Conservation (phyloP, 2,113 vertebrate genomes). For the Polypterus bichir region DNA sequence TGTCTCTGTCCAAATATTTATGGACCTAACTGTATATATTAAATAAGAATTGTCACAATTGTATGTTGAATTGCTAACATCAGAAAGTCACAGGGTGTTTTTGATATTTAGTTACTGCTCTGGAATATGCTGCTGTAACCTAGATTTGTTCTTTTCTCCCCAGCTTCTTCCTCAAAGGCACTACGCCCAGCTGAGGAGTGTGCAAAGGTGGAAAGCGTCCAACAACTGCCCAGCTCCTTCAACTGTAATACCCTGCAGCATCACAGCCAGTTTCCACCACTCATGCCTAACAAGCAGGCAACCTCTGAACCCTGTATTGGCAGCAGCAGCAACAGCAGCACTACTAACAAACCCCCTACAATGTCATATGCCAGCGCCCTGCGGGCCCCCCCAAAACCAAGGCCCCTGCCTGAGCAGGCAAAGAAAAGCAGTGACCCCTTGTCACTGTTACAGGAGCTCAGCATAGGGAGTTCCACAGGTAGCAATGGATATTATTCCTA, state of each 20-base stretch:
- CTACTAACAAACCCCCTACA: constrained; percentile 68
- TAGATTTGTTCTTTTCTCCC: constrained; percentile 14
- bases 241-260: constrained; percentile 78
- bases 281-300: constrained; percentile 81
- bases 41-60: too few relatives aligned
- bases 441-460: constrained; percentile 94
- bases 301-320: constrained; percentile 55
- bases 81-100: too few relatives aligned
- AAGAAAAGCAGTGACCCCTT: constrained; percentile 96
- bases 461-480: constrained; percentile 93
- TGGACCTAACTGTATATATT: too few relatives aligned
- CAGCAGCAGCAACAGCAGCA: constrained; percentile 37
- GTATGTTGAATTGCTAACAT: too few relatives aligned
- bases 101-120: too few relatives aligned
- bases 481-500: constrained; percentile 98
- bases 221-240: constrained; percentile 57
- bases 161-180: constrained; percentile 67
- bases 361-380: constrained; percentile 97
- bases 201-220: constrained; percentile 65
- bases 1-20: too few relatives aligned
- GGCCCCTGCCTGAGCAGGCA: constrained; percentile 81
- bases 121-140: not conserved
- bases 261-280: constrained; percentile 92
- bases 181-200: constrained; percentile 70
- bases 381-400: constrained; percentile 85